phyloP scores from a whole-genome alignment of 2,888 invertebrate species.

The Pristionchus arcanus region DNA sequence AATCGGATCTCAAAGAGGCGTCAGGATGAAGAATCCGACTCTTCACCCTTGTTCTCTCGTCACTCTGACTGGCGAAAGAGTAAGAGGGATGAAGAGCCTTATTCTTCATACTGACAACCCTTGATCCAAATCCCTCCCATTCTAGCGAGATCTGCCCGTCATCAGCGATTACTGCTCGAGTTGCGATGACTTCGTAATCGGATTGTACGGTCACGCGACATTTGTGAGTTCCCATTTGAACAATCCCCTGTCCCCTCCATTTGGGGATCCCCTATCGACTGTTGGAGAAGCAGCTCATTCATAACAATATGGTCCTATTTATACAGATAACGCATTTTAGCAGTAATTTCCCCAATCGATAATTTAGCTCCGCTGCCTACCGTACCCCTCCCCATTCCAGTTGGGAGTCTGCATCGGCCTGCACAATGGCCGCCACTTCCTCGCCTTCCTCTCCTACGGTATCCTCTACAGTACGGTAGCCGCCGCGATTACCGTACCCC shows the following conservation, averaged over 20 bases:
- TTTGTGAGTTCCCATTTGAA: background rate
- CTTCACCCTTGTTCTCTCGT: no score
- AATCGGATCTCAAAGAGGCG: no score
- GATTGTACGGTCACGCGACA: background rate
- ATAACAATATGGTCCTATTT: background rate
- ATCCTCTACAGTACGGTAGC: background rate
- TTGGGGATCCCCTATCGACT: no score
- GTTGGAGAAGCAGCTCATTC: background rate
- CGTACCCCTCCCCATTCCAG: background rate
- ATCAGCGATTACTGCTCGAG: background rate
- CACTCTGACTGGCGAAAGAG: background rate
- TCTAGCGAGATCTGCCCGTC: background rate
- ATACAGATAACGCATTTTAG: background rate
- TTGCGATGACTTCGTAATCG: slow-evolving; percentile 20
- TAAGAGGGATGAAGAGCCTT: background rate
- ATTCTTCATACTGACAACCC: no score
- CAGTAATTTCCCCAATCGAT: background rate
- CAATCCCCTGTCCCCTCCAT: background rate
- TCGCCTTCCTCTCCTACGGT: background rate
- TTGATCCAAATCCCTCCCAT: no score
- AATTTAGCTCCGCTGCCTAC: background rate
- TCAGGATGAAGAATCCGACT: no score
- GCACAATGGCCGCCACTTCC: slow-evolving; percentile 8
- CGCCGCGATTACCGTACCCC: slow-evolving; percentile 42
- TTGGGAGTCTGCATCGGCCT: slow-evolving; percentile 34